Evolutionary conservation across 2,113 vertebrate species (phyloP), one percentile per base, ranked within the genome.

Genomic region (Uria lomvia): DNA sequence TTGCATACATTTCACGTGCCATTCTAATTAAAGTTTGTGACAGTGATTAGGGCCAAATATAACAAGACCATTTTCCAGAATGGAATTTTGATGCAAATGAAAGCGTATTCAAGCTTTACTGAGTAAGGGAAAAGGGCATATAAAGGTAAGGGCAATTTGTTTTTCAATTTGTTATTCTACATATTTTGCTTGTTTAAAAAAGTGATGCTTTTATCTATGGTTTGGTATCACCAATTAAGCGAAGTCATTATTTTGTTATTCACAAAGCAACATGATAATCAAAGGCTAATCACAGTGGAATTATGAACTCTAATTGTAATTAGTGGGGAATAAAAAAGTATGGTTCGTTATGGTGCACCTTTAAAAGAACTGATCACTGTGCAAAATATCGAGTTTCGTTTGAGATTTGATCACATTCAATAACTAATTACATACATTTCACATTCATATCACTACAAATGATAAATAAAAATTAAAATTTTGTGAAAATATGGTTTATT

Each of bases 201-300:
- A 71, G 0, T 34, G 3, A 22, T 85, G 7, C 0, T 85, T 85
- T 72, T 82, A 68, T 76, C 29, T 79, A 38, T 58, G 34, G 11
- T 63, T 72, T 93, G 40, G 15, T 68, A 32, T 81, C n/a, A 70
- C 8, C 47, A 75, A 73, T 91, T 82, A 93, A 76, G 8, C 59
- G 24, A 76, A 92, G 16, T 30, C 8, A 71, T 92, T 91, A 81
- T 72, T 93, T 95, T 91, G 30, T 66, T 96, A 95, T 79, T 96
- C 92, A 90, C 30, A 71, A 63, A 94, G 53, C 45, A n/a, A 12
- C 55, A 45, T 8, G 9, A 47, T 88, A 92, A 92, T 95, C 87
- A 96, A 91, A 87, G 3, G 2, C 27, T 86, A 91, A 93, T 91
- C 92, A 94, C 13, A 62, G 40, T n/a, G 23, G 38, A 90, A 90